Base-by-base conservation (phyloP, 2,797 vertebrate genomes). In the Gobionotothen gibberifrons region DNA sequence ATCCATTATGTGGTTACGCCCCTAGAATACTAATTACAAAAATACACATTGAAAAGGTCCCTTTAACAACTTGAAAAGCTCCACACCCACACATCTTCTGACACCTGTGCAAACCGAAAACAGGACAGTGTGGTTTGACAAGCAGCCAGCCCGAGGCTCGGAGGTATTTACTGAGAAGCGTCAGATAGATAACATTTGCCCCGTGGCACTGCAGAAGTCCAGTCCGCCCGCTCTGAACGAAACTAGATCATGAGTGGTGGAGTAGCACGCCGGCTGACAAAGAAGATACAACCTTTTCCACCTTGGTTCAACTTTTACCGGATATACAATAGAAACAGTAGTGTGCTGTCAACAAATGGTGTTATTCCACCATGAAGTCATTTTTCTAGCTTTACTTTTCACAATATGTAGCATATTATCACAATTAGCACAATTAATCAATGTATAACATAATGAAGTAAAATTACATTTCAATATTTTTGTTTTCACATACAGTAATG, bases 41-140 rank as follows among this genome's bases (percentile, higher is more conserved):
- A 36, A 17, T 46, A 46, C 53, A 55, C 53, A 39, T 39, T 3
- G 12, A 1, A 55, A 54, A 32, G 13, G 16, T 19, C 1, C 19
- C 26, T 62, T 15, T 48, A 22, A 70, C 17, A 19, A 46, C 29
- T 22, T 17, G 9, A 40, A 42, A 62, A 7, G 14, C 15, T n/a
- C 59, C 17, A 36, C 12, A 13, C 55, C 54, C 32, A n/a, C 17
- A 39, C 5, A 49, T 6, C 17, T 6, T 19, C 15, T 16, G 22
- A 44, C 57, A 44, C 19, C 5, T 59, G 40, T 43, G 26, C 11
- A 29, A 32, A 26, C 32, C 49, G 15, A 64, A 64, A 42, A 52
- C 22, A 54, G 51, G 51, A 53, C 21, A 42, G 17, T 53, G 36
- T 52, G 21, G 39, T 42, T 64, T 66, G 21, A n/a, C 39, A 53